Evolutionary conservation across 2,797 vertebrate genomes (phyloP).

Genomic region (Hoplostethus mediterraneus): DNA sequence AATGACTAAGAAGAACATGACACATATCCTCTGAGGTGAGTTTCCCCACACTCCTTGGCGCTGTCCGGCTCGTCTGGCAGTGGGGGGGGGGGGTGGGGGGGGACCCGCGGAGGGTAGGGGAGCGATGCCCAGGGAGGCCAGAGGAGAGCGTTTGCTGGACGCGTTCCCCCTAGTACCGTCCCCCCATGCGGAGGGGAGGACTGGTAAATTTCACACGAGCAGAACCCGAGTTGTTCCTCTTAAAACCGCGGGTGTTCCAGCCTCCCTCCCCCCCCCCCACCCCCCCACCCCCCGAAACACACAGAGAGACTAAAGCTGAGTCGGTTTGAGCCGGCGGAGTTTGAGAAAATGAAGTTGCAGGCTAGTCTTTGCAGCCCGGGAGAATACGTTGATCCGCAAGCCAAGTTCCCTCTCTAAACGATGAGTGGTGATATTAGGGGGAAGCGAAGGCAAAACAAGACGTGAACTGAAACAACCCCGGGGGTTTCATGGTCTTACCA

Average conservation of each 20-base stretch:
- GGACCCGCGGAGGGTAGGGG: conserved; percentile 12
- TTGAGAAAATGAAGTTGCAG: conserved; percentile 32
- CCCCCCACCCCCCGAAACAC: background rate
- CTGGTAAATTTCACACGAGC: conserved; percentile 36
- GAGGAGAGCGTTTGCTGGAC: background rate
- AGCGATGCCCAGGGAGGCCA: conserved; percentile 4
- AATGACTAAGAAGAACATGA: conserved; percentile 46
- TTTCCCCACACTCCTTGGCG: conserved; percentile 47
- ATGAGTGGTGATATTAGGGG: conserved; percentile 25
- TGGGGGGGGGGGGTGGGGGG: too few relatives aligned
- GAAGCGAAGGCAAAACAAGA: conserved; percentile 34
- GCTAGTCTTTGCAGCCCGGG: background rate
- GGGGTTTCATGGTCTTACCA: conserved; percentile 38
- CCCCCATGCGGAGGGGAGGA: conserved; percentile 22
- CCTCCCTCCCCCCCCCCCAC: background rate
- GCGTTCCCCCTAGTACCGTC: background rate
- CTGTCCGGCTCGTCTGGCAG: conserved; percentile 21
- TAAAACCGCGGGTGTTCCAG: conserved; percentile 7
- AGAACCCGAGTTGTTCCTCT: conserved; percentile 29
- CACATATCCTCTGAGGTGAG: conserved; percentile 58
- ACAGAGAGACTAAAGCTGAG: conserved; percentile 1
- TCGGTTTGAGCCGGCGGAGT: background rate
- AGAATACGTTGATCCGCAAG: background rate
- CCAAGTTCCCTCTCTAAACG: conserved; percentile 23
- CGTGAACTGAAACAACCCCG: conserved; percentile 28